These are phyloP conservation scores for Hirudo medicinalis DNA, from an alignment of 1,140 invertebrate genomes.

Conservation along the genomic window DNA sequence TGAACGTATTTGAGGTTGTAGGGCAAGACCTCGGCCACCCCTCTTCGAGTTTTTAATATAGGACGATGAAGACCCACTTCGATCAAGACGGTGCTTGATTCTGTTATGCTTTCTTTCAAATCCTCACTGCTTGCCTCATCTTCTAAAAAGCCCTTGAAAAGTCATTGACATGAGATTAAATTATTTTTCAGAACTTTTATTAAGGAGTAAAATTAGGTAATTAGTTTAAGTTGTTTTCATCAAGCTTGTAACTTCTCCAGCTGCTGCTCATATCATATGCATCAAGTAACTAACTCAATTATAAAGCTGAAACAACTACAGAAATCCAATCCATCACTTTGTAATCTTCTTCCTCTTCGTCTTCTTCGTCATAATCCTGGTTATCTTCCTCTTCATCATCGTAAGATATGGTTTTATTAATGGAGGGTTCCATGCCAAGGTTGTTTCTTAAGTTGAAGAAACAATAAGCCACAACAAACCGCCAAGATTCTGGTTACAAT, in stretches of 20 bases:
- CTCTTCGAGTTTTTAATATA: background rate
- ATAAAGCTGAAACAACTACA: background rate
- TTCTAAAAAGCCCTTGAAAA: background rate
- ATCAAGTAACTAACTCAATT: background rate
- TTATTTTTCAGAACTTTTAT: background rate
- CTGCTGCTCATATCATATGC: no score
- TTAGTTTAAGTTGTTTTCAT: background rate
- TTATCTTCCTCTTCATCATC: conserved; percentile 2
- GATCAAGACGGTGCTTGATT: background rate
- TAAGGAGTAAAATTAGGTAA: background rate
- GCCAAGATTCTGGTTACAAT: no score
- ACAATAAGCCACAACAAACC: no score
- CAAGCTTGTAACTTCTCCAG: background rate
- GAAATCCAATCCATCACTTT: conserved; percentile 5
- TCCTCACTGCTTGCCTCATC: conserved; percentile 1
- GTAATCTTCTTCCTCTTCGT: background rate
- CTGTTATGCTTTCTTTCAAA: background rate
- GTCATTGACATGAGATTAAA: background rate
- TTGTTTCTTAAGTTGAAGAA: no score
- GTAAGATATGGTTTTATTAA: background rate
- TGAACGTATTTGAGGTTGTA: conserved; percentile 5
- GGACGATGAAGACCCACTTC: background rate
- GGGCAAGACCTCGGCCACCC: background rate
- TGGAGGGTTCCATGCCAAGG: no score
- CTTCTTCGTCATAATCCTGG: background rate